Base-by-base conservation (phyloP, 2,797 vertebrate species). In the Acipenser ruthenus region DNA sequence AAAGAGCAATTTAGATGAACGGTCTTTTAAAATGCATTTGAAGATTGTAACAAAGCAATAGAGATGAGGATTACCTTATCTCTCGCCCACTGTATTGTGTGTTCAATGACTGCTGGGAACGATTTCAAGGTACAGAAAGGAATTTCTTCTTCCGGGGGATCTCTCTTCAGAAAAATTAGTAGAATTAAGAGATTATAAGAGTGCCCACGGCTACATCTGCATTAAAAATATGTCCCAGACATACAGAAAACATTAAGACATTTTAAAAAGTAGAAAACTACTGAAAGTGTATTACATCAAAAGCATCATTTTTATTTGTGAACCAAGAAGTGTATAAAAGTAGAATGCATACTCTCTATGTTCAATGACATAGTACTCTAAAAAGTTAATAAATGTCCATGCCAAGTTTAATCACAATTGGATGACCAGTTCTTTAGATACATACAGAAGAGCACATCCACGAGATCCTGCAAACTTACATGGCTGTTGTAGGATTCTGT, bases 401-500 rank as follows among this genome's bases (percentile, higher is more conserved):
- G 5, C 37, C 23, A 37, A 37, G 23, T 37, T 37, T 37, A 37
- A 37, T 37, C 37, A 4, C 37, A 37, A 37, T 5, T 37, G 37
- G 37, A 37, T 37, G 37, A 37, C 37, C 37, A 53, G 52, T 53
- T 53, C 9, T 53, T 53, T 4, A 53, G 52, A 53, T 53, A 53
- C 52, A 53, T 53, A 37, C 37, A 37, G 37, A 37, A 0, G 37
- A 37, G 37, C 11, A 51, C 1, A 49, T 23, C 63, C 3, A 69
- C 49, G 59, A 11, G 53, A n/a, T 64, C 0, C 51, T 7, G 58
- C 64, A 65, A 69, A 90, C 94, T 94, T 87, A 98, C 97, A 65
- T 99, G 95, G 86, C 96, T 99, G 70, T 96, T 99, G 74, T 99
- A 99, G 9, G 95, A 98, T 78, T 99, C 97, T 1, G 97, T 99